Evolutionary conservation across 2,113 vertebrate genomes (phyloP), one percentile per base, ranked within the genome.

Genomic region (Hypomesus transpacificus): DNA sequence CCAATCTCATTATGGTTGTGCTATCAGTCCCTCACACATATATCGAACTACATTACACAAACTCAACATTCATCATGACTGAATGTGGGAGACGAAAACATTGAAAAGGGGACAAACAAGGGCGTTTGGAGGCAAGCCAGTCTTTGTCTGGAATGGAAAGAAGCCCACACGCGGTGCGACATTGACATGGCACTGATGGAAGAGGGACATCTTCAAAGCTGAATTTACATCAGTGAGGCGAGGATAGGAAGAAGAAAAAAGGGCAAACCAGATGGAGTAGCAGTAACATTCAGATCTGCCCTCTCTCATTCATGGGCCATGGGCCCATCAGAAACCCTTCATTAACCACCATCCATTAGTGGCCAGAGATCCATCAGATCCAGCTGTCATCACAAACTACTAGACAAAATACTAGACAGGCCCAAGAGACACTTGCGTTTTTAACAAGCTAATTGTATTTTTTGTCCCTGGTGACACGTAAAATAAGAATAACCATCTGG

Each of bases 321-420:
- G 34, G n/a, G 8, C 46, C 39, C 57, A 53, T 77, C 71, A 50
- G 14, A 69, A 57, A 69, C 14, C 2, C n/a, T 60, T 60, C 39
- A 72, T 69, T 67, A 67, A 79, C 66, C 17, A 31, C 39, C 53
- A 4, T 24, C 50, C n/a, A 71, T 66, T 71, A 71, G 59, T 46
- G 52, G 3, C 3, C 46, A 22, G n/a, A 21, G 2, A 8, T 76
- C 16, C 9, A 24, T 46, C 22, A 46, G 39, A 46, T 51, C 11
- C 14, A 54, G 58, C 16, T 54, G 14, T 31, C 9, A 11, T 66
- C 3, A 69, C 24, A 34, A 63, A 63, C n/a, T 18, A 34, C 24
- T 46, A 46, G 39, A 13, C 39, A 46, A 63, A 63, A 34, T 18
- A 34, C 24, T 46, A 46, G 39, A 13, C 39, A 46, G 39, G 39